Conservation (phyloP, 2,797 vertebrate genomes). For the Halcyon badia region DNA sequence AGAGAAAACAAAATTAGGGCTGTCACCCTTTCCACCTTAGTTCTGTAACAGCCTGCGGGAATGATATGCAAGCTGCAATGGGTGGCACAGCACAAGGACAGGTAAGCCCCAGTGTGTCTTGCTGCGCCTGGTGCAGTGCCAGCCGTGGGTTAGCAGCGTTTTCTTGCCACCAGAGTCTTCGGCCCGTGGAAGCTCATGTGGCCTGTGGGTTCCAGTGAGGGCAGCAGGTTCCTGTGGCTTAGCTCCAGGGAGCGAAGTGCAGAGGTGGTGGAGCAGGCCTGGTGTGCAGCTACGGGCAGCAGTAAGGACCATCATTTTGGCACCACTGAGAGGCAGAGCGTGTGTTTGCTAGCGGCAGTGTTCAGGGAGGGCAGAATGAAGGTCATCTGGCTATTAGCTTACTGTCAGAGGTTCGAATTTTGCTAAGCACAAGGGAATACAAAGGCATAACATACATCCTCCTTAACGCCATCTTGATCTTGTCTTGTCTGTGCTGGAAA, state of each 20-base stretch:
- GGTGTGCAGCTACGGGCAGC: neutral
- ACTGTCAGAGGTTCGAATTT: neutral
- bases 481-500: neutral
- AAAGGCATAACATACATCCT: neutral
- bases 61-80: neutral
- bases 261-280: neutral
- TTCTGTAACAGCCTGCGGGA: neutral
- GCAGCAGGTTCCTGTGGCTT: neutral
- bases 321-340: fast-evolving
- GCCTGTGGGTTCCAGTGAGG: neutral
- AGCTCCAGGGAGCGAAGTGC: neutral
- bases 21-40: neutral
- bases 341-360: neutral
- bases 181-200: neutral
- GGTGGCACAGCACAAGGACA: neutral
- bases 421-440: neutral
- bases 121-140: neutral
- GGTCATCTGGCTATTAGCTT: neutral
- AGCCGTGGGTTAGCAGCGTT: fast-evolving
- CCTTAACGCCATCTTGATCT: neutral
- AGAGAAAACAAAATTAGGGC: neutral
- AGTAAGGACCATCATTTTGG: neutral
- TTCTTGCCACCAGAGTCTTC: neutral
- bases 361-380: neutral
- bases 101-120: neutral